phyloP scores from a whole-genome alignment of 2,113 vertebrate species.

The Ginglymostoma cirratum region DNA sequence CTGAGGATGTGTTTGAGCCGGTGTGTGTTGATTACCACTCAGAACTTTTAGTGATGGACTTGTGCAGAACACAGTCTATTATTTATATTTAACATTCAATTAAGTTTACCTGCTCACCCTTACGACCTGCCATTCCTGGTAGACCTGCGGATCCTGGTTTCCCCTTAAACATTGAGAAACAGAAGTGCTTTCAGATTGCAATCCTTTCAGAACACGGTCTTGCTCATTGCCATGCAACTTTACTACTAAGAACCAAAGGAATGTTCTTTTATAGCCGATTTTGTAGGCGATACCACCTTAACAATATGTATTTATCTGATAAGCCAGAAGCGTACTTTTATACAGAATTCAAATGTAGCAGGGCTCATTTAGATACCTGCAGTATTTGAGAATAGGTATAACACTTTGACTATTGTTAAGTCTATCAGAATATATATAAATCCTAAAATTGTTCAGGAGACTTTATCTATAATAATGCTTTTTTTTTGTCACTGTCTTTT shows the following conservation, averaged over 20 bases:
- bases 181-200: neutral
- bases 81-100: neutral
- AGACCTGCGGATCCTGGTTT: slow-evolving; percentile 56
- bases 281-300: neutral
- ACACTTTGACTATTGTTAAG: neutral
- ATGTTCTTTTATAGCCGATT: neutral
- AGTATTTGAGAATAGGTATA: neutral
- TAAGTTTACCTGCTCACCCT: slow-evolving; percentile 68
- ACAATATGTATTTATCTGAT: neutral
- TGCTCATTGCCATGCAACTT: neutral
- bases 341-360: neutral
- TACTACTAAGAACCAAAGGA: neutral
- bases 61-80: neutral
- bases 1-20: neutral
- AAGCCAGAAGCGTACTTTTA: neutral
- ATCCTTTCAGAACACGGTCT: slow-evolving; percentile 12
- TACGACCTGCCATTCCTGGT: slow-evolving; percentile 54
- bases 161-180: slow-evolving; percentile 52
- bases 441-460: neutral
- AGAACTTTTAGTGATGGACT: neutral
- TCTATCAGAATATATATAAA: neutral
- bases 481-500: neutral
- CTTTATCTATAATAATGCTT: neutral
- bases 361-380: neutral
- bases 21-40: neutral